phyloP scores from a whole-genome alignment of 2,113 vertebrate species.

The Pterocles burchelli region DNA sequence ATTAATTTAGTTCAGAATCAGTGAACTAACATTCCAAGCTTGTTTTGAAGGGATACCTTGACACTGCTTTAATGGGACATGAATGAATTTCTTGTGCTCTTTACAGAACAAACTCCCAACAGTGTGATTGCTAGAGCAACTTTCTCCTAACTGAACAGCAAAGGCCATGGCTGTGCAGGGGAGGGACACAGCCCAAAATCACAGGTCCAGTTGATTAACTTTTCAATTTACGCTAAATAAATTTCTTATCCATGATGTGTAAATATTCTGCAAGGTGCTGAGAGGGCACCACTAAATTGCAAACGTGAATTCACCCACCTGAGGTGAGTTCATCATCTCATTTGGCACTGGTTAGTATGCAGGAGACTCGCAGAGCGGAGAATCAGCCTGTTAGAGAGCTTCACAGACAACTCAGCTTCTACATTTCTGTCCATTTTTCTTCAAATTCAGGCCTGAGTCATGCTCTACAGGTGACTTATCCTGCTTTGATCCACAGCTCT shows the following conservation, averaged over 20 bases:
- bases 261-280: not conserved
- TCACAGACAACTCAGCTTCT: not conserved
- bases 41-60: not conserved
- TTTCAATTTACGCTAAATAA: not conserved
- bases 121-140: not conserved
- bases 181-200: not conserved
- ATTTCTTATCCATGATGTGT: not conserved
- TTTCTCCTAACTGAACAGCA: not conserved
- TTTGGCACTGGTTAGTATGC: not conserved
- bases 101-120: not conserved
- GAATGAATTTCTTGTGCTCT: not conserved
- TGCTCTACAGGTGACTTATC: not conserved
- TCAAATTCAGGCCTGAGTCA: not conserved
- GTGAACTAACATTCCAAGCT: not conserved
- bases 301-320: not conserved
- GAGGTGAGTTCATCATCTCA: not conserved
- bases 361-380: not conserved
- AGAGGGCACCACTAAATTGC: not conserved
- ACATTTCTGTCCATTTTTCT: fast-evolving
- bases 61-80: not conserved
- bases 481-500: not conserved
- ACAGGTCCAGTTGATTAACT: not conserved
- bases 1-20: not conserved
- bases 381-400: not conserved
- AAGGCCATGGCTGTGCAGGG: not conserved